phyloP scores from a whole-genome alignment of 2,113 vertebrate genomes.

The Willisornis vidua region DNA sequence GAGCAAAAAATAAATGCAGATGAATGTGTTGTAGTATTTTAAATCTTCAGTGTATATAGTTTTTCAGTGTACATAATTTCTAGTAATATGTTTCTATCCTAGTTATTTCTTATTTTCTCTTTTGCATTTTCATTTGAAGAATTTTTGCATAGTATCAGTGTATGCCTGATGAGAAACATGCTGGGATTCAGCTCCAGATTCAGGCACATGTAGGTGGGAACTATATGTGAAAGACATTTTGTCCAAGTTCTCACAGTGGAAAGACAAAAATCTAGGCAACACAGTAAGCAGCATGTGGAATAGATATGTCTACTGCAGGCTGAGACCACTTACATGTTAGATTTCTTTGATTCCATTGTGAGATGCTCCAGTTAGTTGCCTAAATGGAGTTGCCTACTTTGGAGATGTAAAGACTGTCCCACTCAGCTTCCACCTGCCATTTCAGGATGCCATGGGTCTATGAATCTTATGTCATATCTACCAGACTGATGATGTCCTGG shows the following conservation, averaged over 20 bases:
- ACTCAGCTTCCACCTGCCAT: not conserved
- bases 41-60: not conserved
- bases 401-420: not conserved
- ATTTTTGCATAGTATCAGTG: not conserved
- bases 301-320: not conserved
- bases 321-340: not conserved
- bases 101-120: not conserved
- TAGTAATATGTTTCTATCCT: not conserved
- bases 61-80: not conserved
- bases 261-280: not conserved
- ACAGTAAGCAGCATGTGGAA: not conserved
- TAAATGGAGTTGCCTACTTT: not conserved
- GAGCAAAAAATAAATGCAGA: not conserved
- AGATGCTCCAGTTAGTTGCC: not conserved
- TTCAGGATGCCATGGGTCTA: not conserved
- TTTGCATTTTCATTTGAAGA: not conserved
- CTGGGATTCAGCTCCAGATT: not conserved
- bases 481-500: not conserved
- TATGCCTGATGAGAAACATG: not conserved
- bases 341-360: not conserved
- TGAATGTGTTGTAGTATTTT: not conserved
- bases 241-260: not conserved
- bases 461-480: not conserved
- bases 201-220: not conserved
- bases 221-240: not conserved